Evolutionary conservation across 2,888 invertebrate species (phyloP), one percentile per base, ranked within the genome.

Genomic region (Beris morrisii): DNA sequence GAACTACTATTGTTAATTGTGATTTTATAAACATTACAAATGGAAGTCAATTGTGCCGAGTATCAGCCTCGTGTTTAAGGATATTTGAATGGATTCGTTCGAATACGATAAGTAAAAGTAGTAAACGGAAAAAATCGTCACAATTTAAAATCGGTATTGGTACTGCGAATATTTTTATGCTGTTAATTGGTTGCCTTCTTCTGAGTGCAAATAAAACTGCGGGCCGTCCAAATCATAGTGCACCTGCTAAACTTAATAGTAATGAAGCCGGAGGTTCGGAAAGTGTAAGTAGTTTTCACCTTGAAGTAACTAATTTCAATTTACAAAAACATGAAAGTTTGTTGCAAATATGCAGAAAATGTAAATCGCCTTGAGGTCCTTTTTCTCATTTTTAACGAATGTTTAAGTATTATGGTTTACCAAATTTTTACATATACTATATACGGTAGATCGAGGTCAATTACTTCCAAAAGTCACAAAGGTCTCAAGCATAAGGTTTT

Each of bases 201-300:
- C 73, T 73, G 64, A 73, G 73, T 67, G 32, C 74, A 4, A 70
- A 70, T 70, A 72, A 75, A 69, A 74, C 73, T 67, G 78, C 78
- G 69, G 78, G 75, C 69, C 78, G 80, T 72, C 80, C 80, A 71
- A 79, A 80, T 70, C 64, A 70, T 50, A 72, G 68, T 55, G 52
- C 66, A 38, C 44, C 55, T 52, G 69, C 44, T 4, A 46, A 63
- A 68, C 61, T 67, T 7, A n/a, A 66, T 65, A 57, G 48, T 54
- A 54, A 64, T 63, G 64, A 9, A 52, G 2, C 61, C 31, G 61
- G 63, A 31, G 64, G 43, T 54, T 69, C 67, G 7, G 55, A 50
- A 43, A 64, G 64, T 67, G 69, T 67, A 56, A 67, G 66, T 66
- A 66, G 12, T 38, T 38, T 5, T 38, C 9, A 38, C 3, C 22